Conservation (phyloP, 2,797 vertebrate species). For the Myiotriccus ornatus region DNA sequence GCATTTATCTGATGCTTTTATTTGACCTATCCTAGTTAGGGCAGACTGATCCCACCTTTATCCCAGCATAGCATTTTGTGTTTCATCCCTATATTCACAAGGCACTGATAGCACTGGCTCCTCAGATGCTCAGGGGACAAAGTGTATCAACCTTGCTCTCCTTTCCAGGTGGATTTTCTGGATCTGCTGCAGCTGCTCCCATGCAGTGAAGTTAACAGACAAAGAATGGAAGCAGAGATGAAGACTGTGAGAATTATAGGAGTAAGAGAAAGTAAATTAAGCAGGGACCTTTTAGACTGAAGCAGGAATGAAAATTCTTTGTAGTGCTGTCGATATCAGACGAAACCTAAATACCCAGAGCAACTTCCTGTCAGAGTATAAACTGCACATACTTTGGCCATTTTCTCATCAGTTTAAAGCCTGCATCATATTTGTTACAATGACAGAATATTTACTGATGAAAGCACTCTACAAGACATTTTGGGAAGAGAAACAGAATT, state of each 20-base stretch:
- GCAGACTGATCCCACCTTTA: not conserved
- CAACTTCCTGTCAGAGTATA: not conserved
- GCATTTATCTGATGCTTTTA: not conserved
- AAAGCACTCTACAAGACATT: not conserved
- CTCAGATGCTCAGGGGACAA: not conserved
- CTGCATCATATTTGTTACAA: not conserved
- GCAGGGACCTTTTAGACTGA: not conserved
- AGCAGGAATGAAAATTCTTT: not conserved
- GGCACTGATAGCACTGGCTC: not conserved
- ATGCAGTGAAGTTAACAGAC: not conserved
- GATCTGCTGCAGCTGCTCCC: not conserved
- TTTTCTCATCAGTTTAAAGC: slow-evolving; percentile 3
- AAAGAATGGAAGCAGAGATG: not conserved
- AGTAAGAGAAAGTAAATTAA: slow-evolving; percentile 1
- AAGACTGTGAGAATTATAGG: not conserved
- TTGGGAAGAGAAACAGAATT: not conserved
- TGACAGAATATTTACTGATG: not conserved
- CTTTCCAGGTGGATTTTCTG: not conserved
- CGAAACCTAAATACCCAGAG: not conserved
- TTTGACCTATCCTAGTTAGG: not conserved
- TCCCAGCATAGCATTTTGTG: not conserved
- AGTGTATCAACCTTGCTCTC: not conserved
- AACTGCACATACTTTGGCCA: not conserved
- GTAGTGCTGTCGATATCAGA: not conserved
- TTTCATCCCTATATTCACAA: not conserved